phyloP scores from a whole-genome alignment of 2,113 vertebrate genomes.

The Hippocampus guttulatus region DNA sequence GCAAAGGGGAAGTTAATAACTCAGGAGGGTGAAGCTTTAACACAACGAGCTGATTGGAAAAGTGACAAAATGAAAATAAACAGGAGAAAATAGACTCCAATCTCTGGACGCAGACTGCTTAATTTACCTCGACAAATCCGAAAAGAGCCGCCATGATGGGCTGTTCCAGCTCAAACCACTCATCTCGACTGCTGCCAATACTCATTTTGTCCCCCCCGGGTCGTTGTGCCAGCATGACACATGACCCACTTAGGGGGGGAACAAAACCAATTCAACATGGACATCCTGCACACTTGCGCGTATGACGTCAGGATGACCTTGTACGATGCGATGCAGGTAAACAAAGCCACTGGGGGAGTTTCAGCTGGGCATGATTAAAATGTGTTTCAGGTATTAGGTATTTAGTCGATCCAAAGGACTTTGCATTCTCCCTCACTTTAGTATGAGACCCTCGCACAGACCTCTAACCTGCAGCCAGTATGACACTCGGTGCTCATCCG shows the following conservation, averaged over 20 bases:
- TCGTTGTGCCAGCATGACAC: constrained; percentile 43
- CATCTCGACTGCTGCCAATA: not conserved
- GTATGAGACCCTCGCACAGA: not conserved
- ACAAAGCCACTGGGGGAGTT: not conserved
- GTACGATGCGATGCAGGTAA: not conserved
- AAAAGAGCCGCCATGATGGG: not conserved
- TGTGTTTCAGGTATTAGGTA: too few relatives aligned
- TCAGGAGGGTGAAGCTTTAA: not conserved
- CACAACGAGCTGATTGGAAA: not conserved
- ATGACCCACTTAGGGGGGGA: constrained; percentile 50
- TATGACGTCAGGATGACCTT: not conserved
- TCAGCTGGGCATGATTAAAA: too few relatives aligned
- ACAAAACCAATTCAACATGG: not conserved
- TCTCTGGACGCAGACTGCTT: not conserved
- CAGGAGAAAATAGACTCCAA: not conserved
- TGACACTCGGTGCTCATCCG: not conserved
- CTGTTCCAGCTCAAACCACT: not conserved
- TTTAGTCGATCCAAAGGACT: too few relatives aligned
- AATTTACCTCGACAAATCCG: not conserved
- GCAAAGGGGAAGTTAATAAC: not conserved
- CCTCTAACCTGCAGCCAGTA: not conserved
- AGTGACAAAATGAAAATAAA: not conserved
- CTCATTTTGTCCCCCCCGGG: constrained; percentile 34
- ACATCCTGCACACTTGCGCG: not conserved
- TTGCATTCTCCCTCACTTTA: not conserved